Evolutionary conservation across 2,797 vertebrate species (phyloP), one percentile per base, ranked within the genome.

Genomic region (Cynopterus sphinx): DNA sequence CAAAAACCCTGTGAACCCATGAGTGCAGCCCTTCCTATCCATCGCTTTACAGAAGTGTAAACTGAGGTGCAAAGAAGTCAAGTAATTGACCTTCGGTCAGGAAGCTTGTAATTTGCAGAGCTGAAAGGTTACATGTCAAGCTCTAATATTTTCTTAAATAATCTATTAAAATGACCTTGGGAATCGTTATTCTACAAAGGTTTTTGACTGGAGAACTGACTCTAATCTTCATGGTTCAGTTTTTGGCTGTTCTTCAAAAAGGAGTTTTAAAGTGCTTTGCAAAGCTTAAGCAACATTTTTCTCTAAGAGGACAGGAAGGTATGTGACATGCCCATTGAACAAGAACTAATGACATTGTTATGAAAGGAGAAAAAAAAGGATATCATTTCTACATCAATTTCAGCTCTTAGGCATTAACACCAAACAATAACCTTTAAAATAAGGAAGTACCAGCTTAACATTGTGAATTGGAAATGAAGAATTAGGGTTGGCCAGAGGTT

Each of bases 331-430:
- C 88, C 83, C 95, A 96, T 36, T 96, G 96, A 97, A 94, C 92
- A 95, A 96, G 92, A 94, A 96, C 97, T 96, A 97, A 97, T 91
- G 92, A 79, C 39, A 16, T 28, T 88, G 92, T 95, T 95, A 96
- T 70, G 85, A 83, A 78, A 68, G 36, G 59, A 85, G 87, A 41
- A 82, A 68, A 70, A 91, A 63, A 79, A 67, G 31, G 22, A 41
- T 87, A 92, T 86, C 77, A 73, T 39, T 91, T 86, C 46, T 61
- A 31, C 65, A 86, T 86, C 1, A 22, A 95, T 90, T 73, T 94
- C 4, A 4, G 77, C 77, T 91, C 87, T 55, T 67, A 39, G 10
- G 67, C 71, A 82, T 96, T 94, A 88, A 88, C 57, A 95, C 51
- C 33, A 86, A 95, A 33, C 26, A 21, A 4, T 61, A 96, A 95